Conservation (phyloP, 1,140 invertebrate species). For the Sminthurinus signatus region DNA sequence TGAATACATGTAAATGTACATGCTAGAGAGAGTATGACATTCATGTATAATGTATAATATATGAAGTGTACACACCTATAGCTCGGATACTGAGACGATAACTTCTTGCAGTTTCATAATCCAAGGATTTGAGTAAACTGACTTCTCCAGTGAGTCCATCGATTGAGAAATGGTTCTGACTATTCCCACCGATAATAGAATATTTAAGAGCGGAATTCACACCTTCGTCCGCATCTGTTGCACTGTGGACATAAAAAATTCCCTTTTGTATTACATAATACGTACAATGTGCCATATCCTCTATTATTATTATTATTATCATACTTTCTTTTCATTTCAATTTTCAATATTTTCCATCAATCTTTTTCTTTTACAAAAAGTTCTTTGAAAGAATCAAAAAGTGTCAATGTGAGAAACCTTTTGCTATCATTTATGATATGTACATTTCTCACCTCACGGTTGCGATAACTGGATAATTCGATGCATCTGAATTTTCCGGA, state of each 20-base stretch:
- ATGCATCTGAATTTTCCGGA: constrained; percentile 77
- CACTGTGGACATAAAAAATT: constrained; percentile 49
- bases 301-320: no score
- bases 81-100: constrained; percentile 85
- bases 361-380: not conserved
- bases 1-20: no score
- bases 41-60: no score
- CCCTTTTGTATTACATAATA: no score
- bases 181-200: constrained; percentile 90
- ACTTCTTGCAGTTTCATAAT: constrained; percentile 77
- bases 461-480: constrained; percentile 73
- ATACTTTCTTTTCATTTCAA: not conserved
- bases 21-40: no score
- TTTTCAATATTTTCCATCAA: not conserved
- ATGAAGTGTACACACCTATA: constrained; percentile 55
- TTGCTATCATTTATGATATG: no score
- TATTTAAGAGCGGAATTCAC: constrained; percentile 86
- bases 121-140: constrained; percentile 67
- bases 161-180: constrained; percentile 85
- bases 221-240: constrained; percentile 81
- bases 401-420: no score
- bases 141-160: constrained; percentile 88
- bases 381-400: no score
- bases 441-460: constrained; percentile 70
- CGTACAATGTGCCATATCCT: no score